Conservation (phyloP, 1,140 invertebrate species). For the Papilio dardanus region DNA sequence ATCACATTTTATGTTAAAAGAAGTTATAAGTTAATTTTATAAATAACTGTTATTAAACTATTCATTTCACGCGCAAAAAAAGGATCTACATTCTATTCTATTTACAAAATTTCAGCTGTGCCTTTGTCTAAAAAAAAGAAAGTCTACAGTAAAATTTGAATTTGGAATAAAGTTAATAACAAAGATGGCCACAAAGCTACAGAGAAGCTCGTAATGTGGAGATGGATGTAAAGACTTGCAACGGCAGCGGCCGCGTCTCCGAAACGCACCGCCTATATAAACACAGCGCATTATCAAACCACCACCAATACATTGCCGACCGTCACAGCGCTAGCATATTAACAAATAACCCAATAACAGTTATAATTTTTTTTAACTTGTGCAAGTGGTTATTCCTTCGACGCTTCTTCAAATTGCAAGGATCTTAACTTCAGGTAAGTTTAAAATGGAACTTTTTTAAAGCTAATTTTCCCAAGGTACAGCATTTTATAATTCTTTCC, state of each 20-base stretch:
- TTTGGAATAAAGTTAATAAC: slow-evolving; percentile 26
- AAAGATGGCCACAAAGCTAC: slow-evolving; percentile 32
- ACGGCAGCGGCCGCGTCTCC: slow-evolving; percentile 55
- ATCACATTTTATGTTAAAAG: no score
- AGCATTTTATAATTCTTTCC: not conserved
- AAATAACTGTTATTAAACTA: no score
- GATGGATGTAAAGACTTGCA: slow-evolving; percentile 50
- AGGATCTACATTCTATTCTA: not conserved
- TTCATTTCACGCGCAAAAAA: not conserved
- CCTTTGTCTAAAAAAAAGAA: slow-evolving; percentile 7
- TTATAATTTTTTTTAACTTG: slow-evolving; percentile 60
- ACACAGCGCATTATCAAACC: slow-evolving; percentile 61
- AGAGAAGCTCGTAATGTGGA: slow-evolving; percentile 31
- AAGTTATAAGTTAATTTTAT: no score
- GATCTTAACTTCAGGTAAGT: slow-evolving; percentile 68
- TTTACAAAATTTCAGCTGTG: not conserved
- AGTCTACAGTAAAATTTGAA: not conserved
- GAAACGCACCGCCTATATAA: slow-evolving; percentile 66
- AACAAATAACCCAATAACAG: slow-evolving; percentile 48
- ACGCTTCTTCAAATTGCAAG: slow-evolving; percentile 56
- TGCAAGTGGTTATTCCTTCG: slow-evolving; percentile 65
- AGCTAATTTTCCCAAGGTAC: not conserved
- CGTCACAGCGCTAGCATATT: slow-evolving; percentile 68
- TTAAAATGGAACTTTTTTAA: slow-evolving; percentile 19
- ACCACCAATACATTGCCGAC: slow-evolving; percentile 74